Evolutionary conservation across 2,113 vertebrate genomes (phyloP), one percentile per base, ranked within the genome.

Genomic region (Nicator chloris): DNA sequence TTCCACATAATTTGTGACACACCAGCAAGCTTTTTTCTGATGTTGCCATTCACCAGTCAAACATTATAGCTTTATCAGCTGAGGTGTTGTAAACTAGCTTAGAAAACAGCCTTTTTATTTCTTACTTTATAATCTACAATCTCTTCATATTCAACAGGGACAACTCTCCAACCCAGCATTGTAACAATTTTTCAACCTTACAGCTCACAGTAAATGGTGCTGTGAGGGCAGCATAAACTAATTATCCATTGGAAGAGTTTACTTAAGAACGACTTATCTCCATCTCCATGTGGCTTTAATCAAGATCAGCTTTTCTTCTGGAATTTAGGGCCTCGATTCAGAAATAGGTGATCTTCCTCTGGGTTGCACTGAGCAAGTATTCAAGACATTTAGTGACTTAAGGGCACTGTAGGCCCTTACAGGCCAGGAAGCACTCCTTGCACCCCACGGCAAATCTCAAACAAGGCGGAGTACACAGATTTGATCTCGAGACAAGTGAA

Each of bases 1-100:
- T 73, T 33, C 19, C 0, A 61, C 4, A 20, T 3, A 5, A 69
- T 7, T 28, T 39, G 1, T 39, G 45, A 47, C 0, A 1, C 7
- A 35, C 3, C 24, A 66, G 3, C 2, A 54, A 37, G 9, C 4
- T 5, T 45, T 39, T 37, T 60, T 57, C 33, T 4, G 2, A 28
- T 49, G 86, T 26, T 83, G 30, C 13, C 33, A 42, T 35, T 80
- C 10, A 30, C 9, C 20, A 80, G 28, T 60, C 44, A 77, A 61
- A 81, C 2, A 47, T 5, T 28, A 8, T 0, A 30, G 23, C 5
- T 77, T 35, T 15, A 63, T 24, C n/a, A 18, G 33, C 47, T 31
- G 7, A 73, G 5, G 10, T 11, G 3, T 5, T 7, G 3, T 9
- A 68, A 63, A 51, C 4, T 4, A n/a, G 4, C 7, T 35, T 20